A percentile compares a stretch with the other conserved stretches of the same genome.
Evolutionary conservation across 2,797 vertebrate genomes (phyloP).

Genomic region (Podarcis siculus): DNA sequence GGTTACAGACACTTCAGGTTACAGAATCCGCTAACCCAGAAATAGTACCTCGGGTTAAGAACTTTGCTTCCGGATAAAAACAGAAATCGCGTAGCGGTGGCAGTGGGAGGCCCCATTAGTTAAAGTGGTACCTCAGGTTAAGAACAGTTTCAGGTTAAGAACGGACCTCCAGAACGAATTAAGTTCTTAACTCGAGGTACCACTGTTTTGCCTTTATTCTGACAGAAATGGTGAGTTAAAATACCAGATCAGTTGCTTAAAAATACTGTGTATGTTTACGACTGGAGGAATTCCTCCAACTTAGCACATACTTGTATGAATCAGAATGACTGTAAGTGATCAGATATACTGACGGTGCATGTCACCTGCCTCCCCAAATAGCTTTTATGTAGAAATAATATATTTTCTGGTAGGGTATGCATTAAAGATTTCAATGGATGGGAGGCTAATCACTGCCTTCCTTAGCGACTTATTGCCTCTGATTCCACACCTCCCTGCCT

Average conservation of each 20-base stretch:
- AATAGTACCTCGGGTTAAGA: too few species aligned
- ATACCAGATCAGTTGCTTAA: background rate
- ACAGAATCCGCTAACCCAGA: too few species aligned
- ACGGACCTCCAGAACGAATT: too few species aligned
- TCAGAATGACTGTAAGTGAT: background rate
- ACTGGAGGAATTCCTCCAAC: background rate
- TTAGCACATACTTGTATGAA: background rate
- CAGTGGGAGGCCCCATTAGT: too few species aligned
- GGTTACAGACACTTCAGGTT: too few species aligned
- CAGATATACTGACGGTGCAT: background rate
- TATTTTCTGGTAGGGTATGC: background rate
- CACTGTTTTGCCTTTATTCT: background rate
- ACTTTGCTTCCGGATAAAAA: too few species aligned
- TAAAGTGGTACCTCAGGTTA: too few species aligned
- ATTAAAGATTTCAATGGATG: background rate
- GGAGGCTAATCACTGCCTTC: background rate
- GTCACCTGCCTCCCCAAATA: background rate
- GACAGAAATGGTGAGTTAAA: slow-evolving; percentile 10
- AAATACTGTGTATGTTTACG: background rate
- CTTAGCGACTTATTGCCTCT: background rate
- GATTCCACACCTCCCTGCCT: background rate
- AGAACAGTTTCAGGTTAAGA: too few species aligned
- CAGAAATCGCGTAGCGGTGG: too few species aligned
- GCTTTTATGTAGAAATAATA: background rate
- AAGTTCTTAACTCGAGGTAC: too few species aligned